Conservation (phyloP, 2,888 invertebrate species). For the Caenorhabditis doughertyi region DNA sequence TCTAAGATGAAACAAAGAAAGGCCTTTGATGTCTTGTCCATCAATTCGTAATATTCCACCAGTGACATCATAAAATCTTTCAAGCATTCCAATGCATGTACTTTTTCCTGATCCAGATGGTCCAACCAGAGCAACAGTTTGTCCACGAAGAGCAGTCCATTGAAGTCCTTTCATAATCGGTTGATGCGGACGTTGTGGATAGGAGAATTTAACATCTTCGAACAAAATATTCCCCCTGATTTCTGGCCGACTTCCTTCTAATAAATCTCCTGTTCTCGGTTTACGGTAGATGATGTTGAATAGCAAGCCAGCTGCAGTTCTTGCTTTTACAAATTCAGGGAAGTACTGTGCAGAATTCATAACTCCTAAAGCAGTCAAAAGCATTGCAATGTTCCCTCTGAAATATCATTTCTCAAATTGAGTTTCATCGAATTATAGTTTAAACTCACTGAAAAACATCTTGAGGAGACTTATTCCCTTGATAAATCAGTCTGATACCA, state of each 20-base stretch:
- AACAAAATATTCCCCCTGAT: slow-evolving; percentile 82
- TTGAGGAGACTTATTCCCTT: slow-evolving; percentile 58
- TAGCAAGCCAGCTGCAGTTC: slow-evolving; percentile 83
- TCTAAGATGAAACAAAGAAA: slow-evolving; percentile 88
- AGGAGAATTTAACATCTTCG: slow-evolving; percentile 83
- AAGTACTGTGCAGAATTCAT: slow-evolving; percentile 78
- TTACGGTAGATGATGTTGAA: slow-evolving; percentile 82
- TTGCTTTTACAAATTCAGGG: slow-evolving; percentile 84
- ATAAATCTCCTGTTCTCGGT: slow-evolving; percentile 82
- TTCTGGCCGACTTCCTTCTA: slow-evolving; percentile 66
- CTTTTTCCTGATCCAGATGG: slow-evolving; percentile 93
- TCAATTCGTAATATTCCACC: slow-evolving; percentile 85
- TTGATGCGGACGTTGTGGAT: slow-evolving; percentile 82
- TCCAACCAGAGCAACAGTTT: slow-evolving; percentile 84
- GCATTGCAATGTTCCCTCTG: slow-evolving; percentile 66
- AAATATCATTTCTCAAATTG: background rate
- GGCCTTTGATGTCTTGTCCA: slow-evolving; percentile 86
- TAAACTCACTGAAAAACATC: slow-evolving; percentile 68
- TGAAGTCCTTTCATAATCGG: slow-evolving; percentile 82
- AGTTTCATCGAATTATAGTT: background rate
- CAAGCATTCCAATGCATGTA: slow-evolving; percentile 90
- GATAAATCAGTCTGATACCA: slow-evolving; percentile 70
- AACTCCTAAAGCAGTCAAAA: slow-evolving; percentile 71
- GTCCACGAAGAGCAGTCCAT: slow-evolving; percentile 81
- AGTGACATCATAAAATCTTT: slow-evolving; percentile 90